Conservation (phyloP, 1,140 invertebrate genomes). For the Dendrolimus punctatus region DNA sequence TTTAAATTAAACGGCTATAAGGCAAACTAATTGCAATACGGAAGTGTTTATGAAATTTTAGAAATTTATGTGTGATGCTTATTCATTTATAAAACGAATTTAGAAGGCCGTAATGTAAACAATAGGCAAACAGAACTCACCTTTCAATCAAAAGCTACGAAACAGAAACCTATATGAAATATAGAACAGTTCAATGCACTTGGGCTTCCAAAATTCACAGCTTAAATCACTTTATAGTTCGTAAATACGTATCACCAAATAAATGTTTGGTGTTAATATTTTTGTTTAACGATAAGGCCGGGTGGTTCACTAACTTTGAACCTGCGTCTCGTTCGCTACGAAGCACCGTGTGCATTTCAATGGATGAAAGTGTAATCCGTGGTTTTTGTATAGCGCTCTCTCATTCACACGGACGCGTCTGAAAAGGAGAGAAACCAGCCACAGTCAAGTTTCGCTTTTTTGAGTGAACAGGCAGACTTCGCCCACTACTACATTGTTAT, state of each 20-base stretch:
- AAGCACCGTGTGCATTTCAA: constrained; percentile 67
- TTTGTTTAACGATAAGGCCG: constrained; percentile 41
- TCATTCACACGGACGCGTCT: constrained; percentile 33
- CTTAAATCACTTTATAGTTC: constrained; percentile 17
- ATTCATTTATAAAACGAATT: no score
- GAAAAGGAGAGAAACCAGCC: constrained; percentile 38
- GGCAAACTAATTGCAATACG: no score
- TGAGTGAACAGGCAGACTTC: constrained; percentile 44
- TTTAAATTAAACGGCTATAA: no score
- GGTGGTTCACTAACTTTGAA: constrained; percentile 46
- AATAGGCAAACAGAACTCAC: constrained; percentile 12
- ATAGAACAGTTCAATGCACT: no score
- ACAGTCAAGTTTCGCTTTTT: constrained; percentile 42
- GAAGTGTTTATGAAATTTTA: no score
- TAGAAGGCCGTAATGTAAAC: no score
- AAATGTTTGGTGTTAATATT: constrained; percentile 30
- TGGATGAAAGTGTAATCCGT: constrained; percentile 68
- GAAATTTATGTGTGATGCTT: no score
- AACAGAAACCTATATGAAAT: neutral
- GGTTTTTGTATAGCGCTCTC: constrained; percentile 67
- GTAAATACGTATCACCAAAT: constrained; percentile 23
- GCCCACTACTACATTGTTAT: constrained; percentile 59
- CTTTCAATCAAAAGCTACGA: constrained; percentile 11
- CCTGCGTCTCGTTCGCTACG: constrained; percentile 49
- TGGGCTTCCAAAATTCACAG: neutral